These are phyloP conservation scores for Eurosta solidaginis DNA, from an alignment of 1,140 invertebrate species.

Conservation along the genomic window DNA sequence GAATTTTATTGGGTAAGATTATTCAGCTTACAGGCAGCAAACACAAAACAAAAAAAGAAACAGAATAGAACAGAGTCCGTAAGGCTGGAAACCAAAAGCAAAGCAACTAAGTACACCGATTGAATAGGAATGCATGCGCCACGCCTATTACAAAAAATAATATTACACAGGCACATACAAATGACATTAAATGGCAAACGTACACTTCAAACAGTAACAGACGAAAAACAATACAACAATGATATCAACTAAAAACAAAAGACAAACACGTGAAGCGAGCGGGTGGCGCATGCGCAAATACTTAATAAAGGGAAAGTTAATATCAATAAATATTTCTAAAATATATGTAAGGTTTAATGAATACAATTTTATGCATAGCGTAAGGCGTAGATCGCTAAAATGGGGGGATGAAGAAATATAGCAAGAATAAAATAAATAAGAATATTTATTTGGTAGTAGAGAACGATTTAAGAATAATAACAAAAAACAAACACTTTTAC, in stretches of 20 bases:
- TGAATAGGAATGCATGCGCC: conserved; percentile 11
- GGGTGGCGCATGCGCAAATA: not conserved
- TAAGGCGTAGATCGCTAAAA: not conserved
- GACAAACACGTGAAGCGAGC: not conserved
- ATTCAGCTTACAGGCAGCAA: not conserved
- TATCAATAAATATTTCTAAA: not conserved
- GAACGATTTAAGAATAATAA: not conserved
- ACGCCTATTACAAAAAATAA: not conserved
- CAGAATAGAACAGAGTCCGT: not conserved
- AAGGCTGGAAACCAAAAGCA: not conserved
- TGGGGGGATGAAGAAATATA: not conserved
- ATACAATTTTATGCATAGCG: conserved; percentile 5
- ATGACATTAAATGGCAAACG: not conserved
- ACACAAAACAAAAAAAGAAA: not conserved
- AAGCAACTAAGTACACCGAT: conserved; percentile 22
- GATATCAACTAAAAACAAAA: conserved; percentile 25
- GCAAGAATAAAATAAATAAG: too few relatives aligned
- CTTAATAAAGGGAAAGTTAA: not conserved
- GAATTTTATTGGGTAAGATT: conserved; percentile 1
- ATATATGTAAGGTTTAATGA: conserved; percentile 37
- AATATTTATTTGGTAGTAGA: not conserved
- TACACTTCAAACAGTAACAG: not conserved
- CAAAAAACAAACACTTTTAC: conserved; percentile 15
- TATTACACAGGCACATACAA: conserved; percentile 39
- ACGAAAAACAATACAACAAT: conserved; percentile 2